Base-by-base conservation (phyloP, 2,888 invertebrate species). In the Thereva nobilitata region DNA sequence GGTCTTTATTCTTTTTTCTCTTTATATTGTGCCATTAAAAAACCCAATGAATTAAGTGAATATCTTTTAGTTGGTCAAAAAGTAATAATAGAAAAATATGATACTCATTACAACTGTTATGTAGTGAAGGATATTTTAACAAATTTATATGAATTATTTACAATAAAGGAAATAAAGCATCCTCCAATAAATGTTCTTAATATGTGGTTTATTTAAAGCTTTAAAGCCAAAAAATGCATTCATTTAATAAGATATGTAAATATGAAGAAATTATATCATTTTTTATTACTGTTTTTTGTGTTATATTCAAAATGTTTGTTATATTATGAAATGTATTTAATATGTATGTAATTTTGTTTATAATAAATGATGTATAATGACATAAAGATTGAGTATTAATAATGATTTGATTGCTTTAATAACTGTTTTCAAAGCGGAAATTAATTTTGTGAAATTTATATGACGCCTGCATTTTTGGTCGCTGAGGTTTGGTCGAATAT, bases 11-110 rank as follows among this genome's bases (percentile, higher is more conserved):
- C 12, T 45, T 45, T 10, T 10, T 4, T 10, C 12, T 10, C n/a
- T 45, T 45, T 12, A 45, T 45, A 45, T 45, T 45, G 45, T 45
- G n/a, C n/a, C n/a, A n/a, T n/a, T n/a, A n/a, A n/a, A n/a, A n/a
- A n/a, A 4, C n/a, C 6, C 12, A 12, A 45, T 45, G 45, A 45
- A 10, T 45, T 12, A 45, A 45, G 12, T 10, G 12, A 45, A 10
- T n/a, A 10, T 45, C 12, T 4, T 45, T 45, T 45, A 10, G n/a
- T 45, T 45, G 12, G n/a, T 12, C n/a, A 45, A 45, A 45, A 45
- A 12, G n/a, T 45, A 12, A 45, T 10, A 4, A 45, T 45, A 4
- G 45, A 45, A 45, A 45, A 6, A 45, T 45, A 45, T 45, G 45
- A 45, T 5, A 4, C 6, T 4, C 45, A 45, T 45, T 45, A 5